phyloP scores from a whole-genome alignment of 2,888 invertebrate species.

The Chorisops tibialis region DNA sequence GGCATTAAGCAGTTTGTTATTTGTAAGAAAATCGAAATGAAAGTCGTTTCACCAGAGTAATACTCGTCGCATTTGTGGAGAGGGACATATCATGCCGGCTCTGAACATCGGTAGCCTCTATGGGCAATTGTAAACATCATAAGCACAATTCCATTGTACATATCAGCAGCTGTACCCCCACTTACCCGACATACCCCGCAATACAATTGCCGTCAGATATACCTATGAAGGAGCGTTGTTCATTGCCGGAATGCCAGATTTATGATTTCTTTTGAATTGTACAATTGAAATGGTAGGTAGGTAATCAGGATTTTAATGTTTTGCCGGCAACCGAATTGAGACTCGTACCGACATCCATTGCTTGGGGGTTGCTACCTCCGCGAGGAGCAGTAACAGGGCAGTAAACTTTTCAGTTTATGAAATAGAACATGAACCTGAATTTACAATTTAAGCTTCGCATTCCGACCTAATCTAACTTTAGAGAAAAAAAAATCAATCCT shows the following conservation, averaged over 20 bases:
- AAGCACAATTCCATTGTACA: constrained; percentile 28
- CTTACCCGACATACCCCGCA: neutral
- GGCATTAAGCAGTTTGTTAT: constrained; percentile 36
- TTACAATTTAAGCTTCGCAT: too few relatives aligned
- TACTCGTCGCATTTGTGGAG: constrained; percentile 2
- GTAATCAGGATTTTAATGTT: too few relatives aligned
- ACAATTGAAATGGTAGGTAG: neutral
- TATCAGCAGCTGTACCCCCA: constrained; percentile 24
- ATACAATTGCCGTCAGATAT: constrained; percentile 15
- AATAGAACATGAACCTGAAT: too few relatives aligned
- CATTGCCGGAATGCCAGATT: constrained; percentile 27
- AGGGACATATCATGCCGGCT: neutral
- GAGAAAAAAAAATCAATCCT: too few relatives aligned
- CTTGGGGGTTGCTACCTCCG: too few relatives aligned
- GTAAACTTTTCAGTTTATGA: too few relatives aligned
- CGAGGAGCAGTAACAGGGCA: too few relatives aligned
- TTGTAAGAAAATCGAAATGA: constrained; percentile 30
- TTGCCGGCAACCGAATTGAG: too few relatives aligned
- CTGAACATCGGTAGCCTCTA: constrained; percentile 10
- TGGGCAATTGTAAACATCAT: neutral
- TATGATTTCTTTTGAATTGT: constrained; percentile 24
- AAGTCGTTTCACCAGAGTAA: constrained; percentile 24
- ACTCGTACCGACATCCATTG: too few relatives aligned
- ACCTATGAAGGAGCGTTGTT: constrained; percentile 25
- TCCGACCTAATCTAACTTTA: too few relatives aligned